Conservation (phyloP, 2,113 vertebrate species). For the Scophthalmus maximus region DNA sequence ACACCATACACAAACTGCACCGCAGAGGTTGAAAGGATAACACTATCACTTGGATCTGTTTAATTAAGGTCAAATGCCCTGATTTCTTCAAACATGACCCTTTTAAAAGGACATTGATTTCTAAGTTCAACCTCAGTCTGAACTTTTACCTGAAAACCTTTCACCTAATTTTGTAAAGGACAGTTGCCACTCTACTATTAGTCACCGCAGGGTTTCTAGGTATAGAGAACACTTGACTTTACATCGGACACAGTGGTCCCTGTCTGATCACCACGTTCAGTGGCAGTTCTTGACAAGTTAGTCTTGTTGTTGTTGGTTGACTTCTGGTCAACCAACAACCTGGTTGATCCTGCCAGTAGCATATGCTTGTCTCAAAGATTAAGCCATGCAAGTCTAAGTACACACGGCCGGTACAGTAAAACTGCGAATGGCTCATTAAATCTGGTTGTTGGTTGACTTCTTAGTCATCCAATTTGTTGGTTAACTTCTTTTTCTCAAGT, state of each 20-base stretch:
- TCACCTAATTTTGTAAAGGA: constrained; percentile 35
- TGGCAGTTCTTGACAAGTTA: not conserved
- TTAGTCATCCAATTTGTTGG: too few relatives aligned
- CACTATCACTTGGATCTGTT: constrained; percentile 18
- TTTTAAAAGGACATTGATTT: not conserved
- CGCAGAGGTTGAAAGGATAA: constrained; percentile 19
- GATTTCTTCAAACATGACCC: constrained; percentile 40
- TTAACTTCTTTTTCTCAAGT: too few relatives aligned
- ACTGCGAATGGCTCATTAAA: too few relatives aligned
- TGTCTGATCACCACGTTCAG: not conserved
- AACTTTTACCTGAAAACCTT: constrained; percentile 57
- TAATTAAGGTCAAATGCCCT: not conserved
- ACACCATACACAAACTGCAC: not conserved
- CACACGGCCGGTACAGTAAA: too few relatives aligned
- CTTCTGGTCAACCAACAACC: too few relatives aligned
- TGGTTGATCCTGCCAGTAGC: too few relatives aligned
- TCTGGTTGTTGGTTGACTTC: too few relatives aligned
- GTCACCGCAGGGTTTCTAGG: not conserved
- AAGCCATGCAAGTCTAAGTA: too few relatives aligned
- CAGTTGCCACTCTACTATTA: not conserved
- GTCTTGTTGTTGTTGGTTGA: too few relatives aligned
- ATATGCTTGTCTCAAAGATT: too few relatives aligned
- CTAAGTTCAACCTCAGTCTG: constrained; percentile 10
- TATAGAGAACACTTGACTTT: not conserved
- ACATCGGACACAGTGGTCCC: not conserved